These are phyloP conservation scores for Myiozetetes cayanensis DNA, from an alignment of 2,113 vertebrate species.

Conservation along the genomic window DNA sequence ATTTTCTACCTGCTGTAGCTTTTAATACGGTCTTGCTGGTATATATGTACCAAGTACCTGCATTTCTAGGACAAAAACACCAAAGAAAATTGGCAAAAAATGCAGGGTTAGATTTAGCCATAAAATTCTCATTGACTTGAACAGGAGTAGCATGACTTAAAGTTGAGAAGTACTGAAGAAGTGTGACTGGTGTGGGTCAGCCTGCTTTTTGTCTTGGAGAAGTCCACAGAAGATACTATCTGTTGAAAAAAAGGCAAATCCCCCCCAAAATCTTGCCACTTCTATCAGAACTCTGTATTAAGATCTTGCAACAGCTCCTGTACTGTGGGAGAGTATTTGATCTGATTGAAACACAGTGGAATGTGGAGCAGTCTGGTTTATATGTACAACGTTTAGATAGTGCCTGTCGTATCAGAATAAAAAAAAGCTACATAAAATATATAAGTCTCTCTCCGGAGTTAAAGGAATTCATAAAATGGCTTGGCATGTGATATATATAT, in stretches of 20 bases:
- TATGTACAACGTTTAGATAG: background rate
- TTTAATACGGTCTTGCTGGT: constrained; percentile 12
- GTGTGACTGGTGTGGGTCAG: background rate
- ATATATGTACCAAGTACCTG: background rate
- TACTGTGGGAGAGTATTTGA: background rate
- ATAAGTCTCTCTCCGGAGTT: background rate
- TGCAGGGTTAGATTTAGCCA: background rate
- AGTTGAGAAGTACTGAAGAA: background rate
- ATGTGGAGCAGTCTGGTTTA: background rate
- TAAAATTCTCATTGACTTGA: background rate
- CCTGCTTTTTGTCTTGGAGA: background rate
- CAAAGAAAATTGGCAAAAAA: background rate
- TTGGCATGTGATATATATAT: background rate
- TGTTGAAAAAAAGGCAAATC: background rate
- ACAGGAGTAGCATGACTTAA: background rate
- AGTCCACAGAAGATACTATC: background rate
- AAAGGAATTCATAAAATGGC: background rate
- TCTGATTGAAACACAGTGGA: background rate
- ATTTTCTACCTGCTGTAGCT: constrained; percentile 52
- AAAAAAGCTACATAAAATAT: background rate
- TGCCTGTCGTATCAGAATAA: background rate
- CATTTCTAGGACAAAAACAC: background rate
- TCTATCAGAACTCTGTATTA: background rate
- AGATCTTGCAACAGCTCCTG: background rate
- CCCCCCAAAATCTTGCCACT: fast-evolving